These are phyloP conservation scores for Elegia similella DNA, from an alignment of 2,888 invertebrate genomes.

Conservation along the genomic window DNA sequence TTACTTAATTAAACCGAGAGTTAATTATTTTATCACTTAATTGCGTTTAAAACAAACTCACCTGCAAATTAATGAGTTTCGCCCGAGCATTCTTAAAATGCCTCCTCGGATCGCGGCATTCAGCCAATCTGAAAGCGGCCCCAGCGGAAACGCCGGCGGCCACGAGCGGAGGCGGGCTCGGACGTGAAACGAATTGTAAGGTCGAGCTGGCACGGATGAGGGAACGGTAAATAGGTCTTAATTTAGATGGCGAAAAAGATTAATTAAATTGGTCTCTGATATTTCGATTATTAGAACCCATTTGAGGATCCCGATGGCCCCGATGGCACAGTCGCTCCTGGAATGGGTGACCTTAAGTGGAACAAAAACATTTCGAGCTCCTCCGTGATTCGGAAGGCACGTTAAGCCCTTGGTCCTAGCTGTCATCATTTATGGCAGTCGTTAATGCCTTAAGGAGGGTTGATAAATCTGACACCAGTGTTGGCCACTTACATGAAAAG, in stretches of 20 bases:
- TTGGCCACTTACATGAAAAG: too few species aligned
- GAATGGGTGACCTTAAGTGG: too few species aligned
- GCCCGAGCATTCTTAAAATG: slow-evolving; percentile 13
- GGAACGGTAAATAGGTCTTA: neutral
- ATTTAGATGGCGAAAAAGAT: neutral
- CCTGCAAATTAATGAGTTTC: slow-evolving; percentile 10
- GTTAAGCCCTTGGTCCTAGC: too few species aligned
- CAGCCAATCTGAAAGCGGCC: slow-evolving; percentile 33
- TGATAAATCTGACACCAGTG: too few species aligned
- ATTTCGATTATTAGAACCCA: too few species aligned
- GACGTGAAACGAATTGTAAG: neutral
- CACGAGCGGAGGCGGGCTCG: slow-evolving; percentile 4
- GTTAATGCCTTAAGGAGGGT: too few species aligned
- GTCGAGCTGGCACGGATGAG: neutral
- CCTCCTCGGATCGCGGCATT: slow-evolving; percentile 8
- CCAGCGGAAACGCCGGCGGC: slow-evolving; percentile 23
- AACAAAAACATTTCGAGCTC: too few species aligned
- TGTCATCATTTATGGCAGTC: too few species aligned
- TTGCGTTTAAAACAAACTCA: slow-evolving; percentile 10
- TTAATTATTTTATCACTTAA: slow-evolving; percentile 14
- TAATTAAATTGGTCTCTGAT: too few species aligned
- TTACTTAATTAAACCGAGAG: slow-evolving; percentile 10
- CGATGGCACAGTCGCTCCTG: too few species aligned
- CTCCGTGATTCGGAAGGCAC: too few species aligned
- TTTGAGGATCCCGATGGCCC: too few species aligned